Conservation (phyloP, 2,797 vertebrate species). For the Parambassis ranga region DNA sequence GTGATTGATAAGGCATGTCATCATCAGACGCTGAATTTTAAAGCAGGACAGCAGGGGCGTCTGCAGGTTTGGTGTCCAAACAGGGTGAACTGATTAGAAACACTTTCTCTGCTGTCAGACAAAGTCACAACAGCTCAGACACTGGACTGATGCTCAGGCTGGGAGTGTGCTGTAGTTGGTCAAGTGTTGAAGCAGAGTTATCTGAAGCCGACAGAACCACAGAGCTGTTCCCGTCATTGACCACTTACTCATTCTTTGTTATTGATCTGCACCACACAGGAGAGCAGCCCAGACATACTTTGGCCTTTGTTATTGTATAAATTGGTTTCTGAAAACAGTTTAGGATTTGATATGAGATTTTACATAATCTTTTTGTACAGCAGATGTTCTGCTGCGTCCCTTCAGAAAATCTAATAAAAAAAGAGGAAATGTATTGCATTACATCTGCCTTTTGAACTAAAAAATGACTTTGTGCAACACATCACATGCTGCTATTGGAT, state of each 20-base stretch:
- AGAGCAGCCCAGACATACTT: slow-evolving; percentile 10
- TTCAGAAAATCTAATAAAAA: slow-evolving; percentile 3
- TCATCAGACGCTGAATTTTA: slow-evolving; percentile 31
- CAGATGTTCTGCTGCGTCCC: background rate
- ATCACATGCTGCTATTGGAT: background rate
- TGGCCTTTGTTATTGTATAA: slow-evolving; percentile 1
- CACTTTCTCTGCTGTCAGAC: slow-evolving; percentile 41
- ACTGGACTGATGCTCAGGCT: slow-evolving; percentile 24
- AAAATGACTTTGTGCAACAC: slow-evolving; percentile 7
- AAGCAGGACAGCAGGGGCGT: slow-evolving; percentile 20
- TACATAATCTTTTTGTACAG: slow-evolving; percentile 10
- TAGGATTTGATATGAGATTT: slow-evolving; percentile 16
- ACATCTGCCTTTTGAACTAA: slow-evolving; percentile 13
- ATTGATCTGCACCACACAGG: slow-evolving; percentile 1
- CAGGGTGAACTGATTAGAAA: slow-evolving; percentile 43
- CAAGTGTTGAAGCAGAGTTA: slow-evolving; percentile 50
- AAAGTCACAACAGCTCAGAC: slow-evolving; percentile 38
- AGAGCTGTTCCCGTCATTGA: slow-evolving; percentile 42
- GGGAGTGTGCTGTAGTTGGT: slow-evolving; percentile 34
- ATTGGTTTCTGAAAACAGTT: slow-evolving; percentile 10
- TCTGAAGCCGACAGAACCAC: slow-evolving; percentile 49
- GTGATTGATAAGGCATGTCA: slow-evolving; percentile 59
- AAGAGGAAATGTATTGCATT: slow-evolving; percentile 3
- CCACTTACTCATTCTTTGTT: slow-evolving; percentile 27
- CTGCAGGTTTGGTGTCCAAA: slow-evolving; percentile 27